Evolutionary conservation across 2,797 vertebrate genomes (phyloP).

Genomic region (Babyrousa celebensis): DNA sequence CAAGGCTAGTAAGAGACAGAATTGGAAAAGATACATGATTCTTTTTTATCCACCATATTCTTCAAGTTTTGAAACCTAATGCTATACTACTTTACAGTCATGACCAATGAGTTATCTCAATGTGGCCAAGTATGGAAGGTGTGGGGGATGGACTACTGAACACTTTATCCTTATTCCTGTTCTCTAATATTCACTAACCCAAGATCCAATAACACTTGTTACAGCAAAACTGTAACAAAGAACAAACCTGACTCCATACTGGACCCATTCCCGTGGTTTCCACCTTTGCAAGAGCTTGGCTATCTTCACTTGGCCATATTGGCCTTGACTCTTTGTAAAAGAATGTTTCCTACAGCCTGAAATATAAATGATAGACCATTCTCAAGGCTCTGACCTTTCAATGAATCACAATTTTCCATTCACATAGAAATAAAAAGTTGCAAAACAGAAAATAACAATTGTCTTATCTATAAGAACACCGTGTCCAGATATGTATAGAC

Average conservation of each 20-base stretch:
- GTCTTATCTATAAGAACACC: not conserved
- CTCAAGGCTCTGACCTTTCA: not conserved
- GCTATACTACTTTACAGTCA: not conserved
- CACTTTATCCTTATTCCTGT: not conserved
- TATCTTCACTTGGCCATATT: not conserved
- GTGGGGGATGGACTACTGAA: not conserved
- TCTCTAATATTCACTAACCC: not conserved
- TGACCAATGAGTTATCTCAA: not conserved
- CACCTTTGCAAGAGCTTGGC: no score
- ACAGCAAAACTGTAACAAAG: not conserved
- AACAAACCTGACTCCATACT: not conserved
- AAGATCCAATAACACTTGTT: not conserved
- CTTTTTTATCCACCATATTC: not conserved
- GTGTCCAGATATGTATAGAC: not conserved
- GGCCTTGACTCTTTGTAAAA: not conserved
- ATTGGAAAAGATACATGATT: not conserved
- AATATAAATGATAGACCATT: not conserved
- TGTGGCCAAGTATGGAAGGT: no score
- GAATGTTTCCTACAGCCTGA: not conserved
- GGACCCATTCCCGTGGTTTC: not conserved
- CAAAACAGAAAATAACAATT: not conserved
- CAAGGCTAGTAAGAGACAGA: not conserved
- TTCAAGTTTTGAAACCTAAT: conserved; percentile 10
- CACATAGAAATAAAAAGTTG: not conserved
- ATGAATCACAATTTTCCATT: not conserved